Evolutionary conservation across 2,888 invertebrate species (phyloP), one percentile per base, ranked within the genome.

Genomic region (Lasioglossum figueresi): DNA sequence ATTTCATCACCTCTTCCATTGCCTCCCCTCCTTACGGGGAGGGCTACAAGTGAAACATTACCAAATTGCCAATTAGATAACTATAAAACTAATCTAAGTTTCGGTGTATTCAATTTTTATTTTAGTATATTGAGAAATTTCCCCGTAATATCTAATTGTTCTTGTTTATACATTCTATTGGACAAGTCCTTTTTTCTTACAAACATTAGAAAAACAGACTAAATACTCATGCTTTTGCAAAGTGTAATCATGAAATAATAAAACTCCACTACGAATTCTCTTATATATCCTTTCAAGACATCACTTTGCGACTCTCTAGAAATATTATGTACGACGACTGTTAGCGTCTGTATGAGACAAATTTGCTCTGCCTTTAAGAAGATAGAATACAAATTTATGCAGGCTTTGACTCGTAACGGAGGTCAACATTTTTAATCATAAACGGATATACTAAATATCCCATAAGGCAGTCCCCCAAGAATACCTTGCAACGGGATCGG

Each of bases 21-120:
- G 93, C 93, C 94, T 94, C 93, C 94, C 94, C 94, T 94, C 94
- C 94, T 92, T 94, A 93, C 94, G 93, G 93, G 95, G 95, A 95
- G 94, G 95, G 94, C 95, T 95, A 95, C 93, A 95, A 95, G 94
- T 95, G 94, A 95, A 95, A 95, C 94, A 95, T 94, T 93, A 95
- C 94, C 94, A 95, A 95, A 95, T 93, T 92, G 91, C 92, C 92
- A 93, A 95, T 95, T 95, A 95, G 95, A 95, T 93, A 91, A 89
- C 77, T 79, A 86, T 84, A 82, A n/a, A 85, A 84, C 66, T 79
- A 86, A 78, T 86, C 72, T 48, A 45, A 82, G 48, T 74, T 81
- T 85, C 79, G 78, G 73, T 89, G 82, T 89, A 88, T 91, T 89
- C 82, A 84, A 63, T 91, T 92, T 63, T 89, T 88, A 90, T 76